Conservation (phyloP, 2,797 vertebrate species). For the Cetoscarus ocellatus region DNA sequence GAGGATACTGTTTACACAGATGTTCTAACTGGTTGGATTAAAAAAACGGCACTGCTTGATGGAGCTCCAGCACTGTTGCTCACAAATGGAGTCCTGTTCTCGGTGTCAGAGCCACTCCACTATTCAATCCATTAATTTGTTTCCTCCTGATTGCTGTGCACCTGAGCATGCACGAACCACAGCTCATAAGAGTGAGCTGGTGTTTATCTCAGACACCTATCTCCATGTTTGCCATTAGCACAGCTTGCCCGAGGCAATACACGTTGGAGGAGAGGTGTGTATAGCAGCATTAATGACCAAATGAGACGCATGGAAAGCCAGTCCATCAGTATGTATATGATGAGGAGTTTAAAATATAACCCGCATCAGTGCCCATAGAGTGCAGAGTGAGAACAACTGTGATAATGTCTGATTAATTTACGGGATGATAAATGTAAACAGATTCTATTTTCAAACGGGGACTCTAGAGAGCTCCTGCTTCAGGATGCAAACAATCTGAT, state of each 20-base stretch:
- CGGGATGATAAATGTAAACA: slow-evolving; percentile 53
- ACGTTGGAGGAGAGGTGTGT: slow-evolving; percentile 21
- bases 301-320: slow-evolving; percentile 33
- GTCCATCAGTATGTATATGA: slow-evolving; percentile 20
- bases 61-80: slow-evolving; percentile 14
- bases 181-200: slow-evolving; percentile 48
- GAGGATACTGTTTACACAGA: neutral
- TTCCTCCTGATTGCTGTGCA: slow-evolving; percentile 50
- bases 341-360: slow-evolving; percentile 6
- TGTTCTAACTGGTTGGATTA: neutral
- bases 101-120: slow-evolving; percentile 38
- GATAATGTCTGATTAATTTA: slow-evolving; percentile 34
- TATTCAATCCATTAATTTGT: slow-evolving; percentile 49
- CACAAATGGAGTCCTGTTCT: slow-evolving; percentile 48
- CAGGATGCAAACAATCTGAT: slow-evolving; percentile 48
- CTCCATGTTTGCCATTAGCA: slow-evolving; percentile 40
- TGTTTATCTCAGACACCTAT: slow-evolving; percentile 39
- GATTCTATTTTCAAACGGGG: slow-evolving; percentile 40
- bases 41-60: slow-evolving; percentile 7
- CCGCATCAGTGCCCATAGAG: slow-evolving; percentile 10
- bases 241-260: slow-evolving; percentile 47
- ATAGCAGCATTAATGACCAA: slow-evolving; percentile 53
- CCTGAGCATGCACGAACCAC: slow-evolving; percentile 37
- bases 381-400: neutral
- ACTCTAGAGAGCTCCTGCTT: slow-evolving; percentile 42